phyloP scores from a whole-genome alignment of 2,888 invertebrate genomes.

The Hedychridium roseum region DNA sequence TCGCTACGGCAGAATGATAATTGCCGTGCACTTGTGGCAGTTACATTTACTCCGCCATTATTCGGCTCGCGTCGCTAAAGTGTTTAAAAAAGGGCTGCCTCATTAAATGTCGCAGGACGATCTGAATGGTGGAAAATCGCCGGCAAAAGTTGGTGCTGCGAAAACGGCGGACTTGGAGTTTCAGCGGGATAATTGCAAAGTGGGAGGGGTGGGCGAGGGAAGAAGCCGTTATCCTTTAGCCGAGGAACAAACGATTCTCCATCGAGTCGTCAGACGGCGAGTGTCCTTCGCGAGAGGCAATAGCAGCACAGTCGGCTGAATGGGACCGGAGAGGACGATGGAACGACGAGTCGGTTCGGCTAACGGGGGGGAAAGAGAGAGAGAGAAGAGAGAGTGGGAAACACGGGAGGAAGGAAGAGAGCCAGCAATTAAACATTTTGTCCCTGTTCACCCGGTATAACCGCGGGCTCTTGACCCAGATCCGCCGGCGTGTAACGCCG shows the following conservation, averaged over 20 bases:
- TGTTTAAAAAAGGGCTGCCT: no score
- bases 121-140: slow-evolving; percentile 26
- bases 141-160: slow-evolving; percentile 21
- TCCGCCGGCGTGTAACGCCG: slow-evolving; percentile 20
- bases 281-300: slow-evolving; percentile 10
- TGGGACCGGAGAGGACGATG: slow-evolving; percentile 2
- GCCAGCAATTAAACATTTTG: slow-evolving; percentile 38
- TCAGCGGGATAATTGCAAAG: slow-evolving; percentile 29
- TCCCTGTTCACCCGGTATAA: slow-evolving; percentile 19
- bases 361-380: slow-evolving; percentile 1
- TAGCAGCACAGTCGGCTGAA: slow-evolving; percentile 1
- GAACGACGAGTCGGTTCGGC: background rate
- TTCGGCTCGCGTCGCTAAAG: no score
- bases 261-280: slow-evolving; percentile 6
- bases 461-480: slow-evolving; percentile 30
- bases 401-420: slow-evolving; percentile 6
- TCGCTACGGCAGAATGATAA: no score
- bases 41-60: no score
- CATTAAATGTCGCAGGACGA: no score
- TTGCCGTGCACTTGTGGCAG: no score
- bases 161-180: slow-evolving; percentile 25
- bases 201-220: slow-evolving; percentile 7
- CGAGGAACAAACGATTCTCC: slow-evolving; percentile 15
- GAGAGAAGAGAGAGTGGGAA: slow-evolving; percentile 1
- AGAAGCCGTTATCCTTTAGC: slow-evolving; percentile 19